phyloP scores from a whole-genome alignment of 2,888 invertebrate genomes.

The Pachydiplax longipennis region DNA sequence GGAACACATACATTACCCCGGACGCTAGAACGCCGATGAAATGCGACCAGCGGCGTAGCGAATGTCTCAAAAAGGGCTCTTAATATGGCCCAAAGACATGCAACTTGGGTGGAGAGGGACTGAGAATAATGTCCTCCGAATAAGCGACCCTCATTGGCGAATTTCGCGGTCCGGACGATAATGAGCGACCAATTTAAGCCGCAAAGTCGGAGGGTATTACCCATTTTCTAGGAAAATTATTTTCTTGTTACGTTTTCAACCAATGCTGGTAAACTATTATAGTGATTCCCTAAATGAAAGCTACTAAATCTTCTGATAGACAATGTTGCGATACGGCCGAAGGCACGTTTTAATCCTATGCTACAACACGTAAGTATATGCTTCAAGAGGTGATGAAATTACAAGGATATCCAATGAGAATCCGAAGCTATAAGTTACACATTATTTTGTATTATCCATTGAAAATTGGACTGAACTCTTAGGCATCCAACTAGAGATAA shows the following conservation, averaged over 20 bases:
- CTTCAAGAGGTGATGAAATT: too few relatives aligned
- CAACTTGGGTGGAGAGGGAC: neutral
- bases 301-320: too few relatives aligned
- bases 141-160: neutral
- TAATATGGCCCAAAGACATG: neutral
- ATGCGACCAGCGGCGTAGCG: neutral
- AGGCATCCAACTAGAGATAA: too few relatives aligned
- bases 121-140: neutral
- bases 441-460: too few relatives aligned
- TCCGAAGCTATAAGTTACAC: too few relatives aligned
- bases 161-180: neutral
- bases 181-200: neutral
- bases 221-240: neutral
- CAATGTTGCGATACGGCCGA: too few relatives aligned
- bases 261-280: too few relatives aligned
- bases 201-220: neutral
- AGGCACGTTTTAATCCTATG: too few relatives aligned
- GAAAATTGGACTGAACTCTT: too few relatives aligned
- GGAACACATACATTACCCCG: neutral
- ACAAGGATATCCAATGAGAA: too few relatives aligned
- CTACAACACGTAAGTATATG: too few relatives aligned
- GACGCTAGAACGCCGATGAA: neutral
- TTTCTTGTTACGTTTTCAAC: neutral
- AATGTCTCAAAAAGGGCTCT: neutral
- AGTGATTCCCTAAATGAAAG: too few relatives aligned